These are phyloP conservation scores for Centropristis striata DNA, from an alignment of 2,113 vertebrate genomes.

Conservation along the genomic window DNA sequence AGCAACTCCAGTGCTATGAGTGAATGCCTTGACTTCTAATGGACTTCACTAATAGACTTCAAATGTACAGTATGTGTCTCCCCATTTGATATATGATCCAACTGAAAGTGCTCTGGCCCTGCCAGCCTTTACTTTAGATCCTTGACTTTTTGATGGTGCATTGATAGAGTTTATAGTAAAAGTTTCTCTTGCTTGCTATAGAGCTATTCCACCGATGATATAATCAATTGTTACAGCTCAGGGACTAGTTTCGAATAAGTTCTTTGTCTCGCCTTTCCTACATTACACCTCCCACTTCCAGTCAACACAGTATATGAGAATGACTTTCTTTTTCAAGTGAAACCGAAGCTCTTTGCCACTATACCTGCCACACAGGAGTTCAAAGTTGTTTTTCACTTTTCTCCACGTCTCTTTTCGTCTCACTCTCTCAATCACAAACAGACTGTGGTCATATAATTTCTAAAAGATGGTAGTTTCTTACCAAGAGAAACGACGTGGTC, in stretches of 20 bases:
- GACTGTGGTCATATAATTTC: slow-evolving; percentile 5
- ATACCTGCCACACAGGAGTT: not conserved
- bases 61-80: not conserved
- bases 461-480: slow-evolving; percentile 18
- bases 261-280: not conserved
- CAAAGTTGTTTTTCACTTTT: not conserved
- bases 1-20: not conserved
- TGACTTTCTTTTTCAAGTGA: not conserved
- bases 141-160: too few species aligned
- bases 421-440: not conserved
- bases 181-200: not conserved
- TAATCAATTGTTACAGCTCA: too few species aligned
- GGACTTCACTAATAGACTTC: not conserved
- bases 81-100: not conserved
- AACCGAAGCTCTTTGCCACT: not conserved
- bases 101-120: not conserved
- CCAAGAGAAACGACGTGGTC: slow-evolving; percentile 42
- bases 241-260: too few species aligned
- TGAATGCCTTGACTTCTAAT: not conserved
- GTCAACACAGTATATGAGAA: not conserved
- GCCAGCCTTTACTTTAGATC: not conserved
- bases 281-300: not conserved
- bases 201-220: not conserved
- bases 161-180: not conserved
- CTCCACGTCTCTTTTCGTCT: not conserved